Percentiles rank a stretch among this genome's conserved stretches.
Evolutionary conservation across 2,113 vertebrate genomes (phyloP).

Genomic region (Salvelinus sp.): DNA sequence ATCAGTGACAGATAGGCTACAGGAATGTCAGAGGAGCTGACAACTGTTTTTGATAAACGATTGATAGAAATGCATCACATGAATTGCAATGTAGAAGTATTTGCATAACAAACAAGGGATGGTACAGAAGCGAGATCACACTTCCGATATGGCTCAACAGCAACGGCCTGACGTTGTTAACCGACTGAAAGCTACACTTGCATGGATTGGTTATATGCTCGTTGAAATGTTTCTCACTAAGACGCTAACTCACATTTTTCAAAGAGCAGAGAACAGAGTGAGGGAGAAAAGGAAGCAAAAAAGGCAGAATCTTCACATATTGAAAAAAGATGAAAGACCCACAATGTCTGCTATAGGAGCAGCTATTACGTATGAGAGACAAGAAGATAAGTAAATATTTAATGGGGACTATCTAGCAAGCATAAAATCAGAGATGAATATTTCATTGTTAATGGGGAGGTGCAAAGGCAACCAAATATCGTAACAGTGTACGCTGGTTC

Average conservation of each 20-base stretch:
- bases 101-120: neutral
- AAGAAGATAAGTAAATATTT: conserved; percentile 59
- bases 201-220: no score
- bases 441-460: conserved; percentile 56
- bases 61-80: no score
- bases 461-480: conserved; percentile 38
- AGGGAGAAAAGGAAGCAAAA: no score
- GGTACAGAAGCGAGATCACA: neutral
- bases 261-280: no score
- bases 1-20: no score
- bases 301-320: no score
- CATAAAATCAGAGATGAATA: conserved; percentile 59
- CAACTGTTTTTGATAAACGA: no score
- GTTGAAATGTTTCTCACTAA: no score
- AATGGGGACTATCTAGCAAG: conserved; percentile 53
- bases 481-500: neutral
- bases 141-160: neutral
- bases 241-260: no score
- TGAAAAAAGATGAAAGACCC: neutral
- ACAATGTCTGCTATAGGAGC: neutral
- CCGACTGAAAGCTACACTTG: no score
- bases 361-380: conserved; percentile 24
- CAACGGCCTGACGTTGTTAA: neutral
- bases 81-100: neutral
- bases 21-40: no score